phyloP scores from a whole-genome alignment of 2,888 invertebrate genomes.

The Rhogogaster chlorosoma region DNA sequence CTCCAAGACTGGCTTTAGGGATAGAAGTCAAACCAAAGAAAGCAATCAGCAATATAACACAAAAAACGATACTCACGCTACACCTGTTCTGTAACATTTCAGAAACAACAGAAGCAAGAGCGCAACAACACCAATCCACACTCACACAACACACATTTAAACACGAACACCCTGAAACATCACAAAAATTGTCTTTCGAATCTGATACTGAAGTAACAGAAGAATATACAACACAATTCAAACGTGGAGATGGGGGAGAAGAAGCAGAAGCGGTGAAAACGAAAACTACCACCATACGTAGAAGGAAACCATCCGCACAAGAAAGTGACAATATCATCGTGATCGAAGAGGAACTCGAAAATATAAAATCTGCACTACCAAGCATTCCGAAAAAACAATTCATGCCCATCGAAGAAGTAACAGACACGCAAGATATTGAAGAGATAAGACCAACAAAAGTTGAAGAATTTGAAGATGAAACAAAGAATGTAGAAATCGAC shows the following conservation, averaged over 20 bases:
- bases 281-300: conserved; percentile 72
- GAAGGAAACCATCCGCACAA: conserved; percentile 63
- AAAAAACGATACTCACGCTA: conserved; percentile 66
- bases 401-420: conserved; percentile 72
- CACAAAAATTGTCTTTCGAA: conserved; percentile 67
- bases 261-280: conserved; percentile 73
- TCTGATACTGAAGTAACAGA: conserved; percentile 73
- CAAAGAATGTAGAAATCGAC: conserved; percentile 24
- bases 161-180: conserved; percentile 68
- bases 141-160: conserved; percentile 70
- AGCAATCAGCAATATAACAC: conserved; percentile 59
- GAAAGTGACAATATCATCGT: conserved; percentile 69
- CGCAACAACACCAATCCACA: conserved; percentile 68
- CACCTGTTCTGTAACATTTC: conserved; percentile 74
- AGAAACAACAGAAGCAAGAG: conserved; percentile 75
- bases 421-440: conserved; percentile 62
- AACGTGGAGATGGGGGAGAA: conserved; percentile 68
- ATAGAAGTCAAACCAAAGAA: conserved; percentile 67
- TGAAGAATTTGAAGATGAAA: conserved; percentile 69
- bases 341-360: conserved; percentile 75
- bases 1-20: background rate
- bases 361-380: conserved; percentile 67
- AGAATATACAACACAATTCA: conserved; percentile 75
- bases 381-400: conserved; percentile 73
- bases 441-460: conserved; percentile 69